phyloP scores from a whole-genome alignment of 2,888 invertebrate genomes.

The Artemia sp. region DNA sequence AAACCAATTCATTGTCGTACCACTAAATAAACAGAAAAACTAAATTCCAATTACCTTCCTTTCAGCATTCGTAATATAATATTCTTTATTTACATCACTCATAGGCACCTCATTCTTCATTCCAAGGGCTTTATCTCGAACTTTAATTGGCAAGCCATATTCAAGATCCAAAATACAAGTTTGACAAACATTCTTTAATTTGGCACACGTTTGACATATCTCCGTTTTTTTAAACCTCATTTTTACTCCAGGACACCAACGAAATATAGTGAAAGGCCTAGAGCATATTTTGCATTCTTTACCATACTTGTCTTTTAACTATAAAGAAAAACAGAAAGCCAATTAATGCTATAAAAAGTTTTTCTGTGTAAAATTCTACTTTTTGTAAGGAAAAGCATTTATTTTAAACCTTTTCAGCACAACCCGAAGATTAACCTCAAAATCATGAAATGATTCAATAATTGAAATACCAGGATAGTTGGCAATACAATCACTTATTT shows the following conservation, averaged over 20 bases:
- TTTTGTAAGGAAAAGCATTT: no score
- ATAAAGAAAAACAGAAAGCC: slow-evolving; percentile 29
- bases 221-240: slow-evolving; percentile 95
- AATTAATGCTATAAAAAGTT: slow-evolving; percentile 16
- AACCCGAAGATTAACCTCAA: no score
- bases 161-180: slow-evolving; percentile 85
- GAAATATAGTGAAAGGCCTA: slow-evolving; percentile 83
- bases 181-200: slow-evolving; percentile 87
- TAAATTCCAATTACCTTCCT: slow-evolving; percentile 57
- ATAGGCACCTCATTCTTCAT: slow-evolving; percentile 71
- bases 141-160: slow-evolving; percentile 72
- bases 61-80: slow-evolving; percentile 79
- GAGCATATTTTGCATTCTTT: slow-evolving; percentile 90
- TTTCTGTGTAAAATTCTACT: no score
- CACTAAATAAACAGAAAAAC: slow-evolving; percentile 96
- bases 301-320: slow-evolving; percentile 88
- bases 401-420: no score
- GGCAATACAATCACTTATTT: no score
- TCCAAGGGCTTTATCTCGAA: slow-evolving; percentile 74
- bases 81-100: slow-evolving; percentile 87
- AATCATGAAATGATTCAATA: no score
- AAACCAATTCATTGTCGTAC: slow-evolving; percentile 65
- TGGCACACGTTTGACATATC: slow-evolving; percentile 86
- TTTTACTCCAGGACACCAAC: slow-evolving; percentile 87
- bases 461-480: no score